These are phyloP conservation scores for Zelostemma sp. DNA, from an alignment of 1,140 invertebrate genomes.

Conservation along the genomic window DNA sequence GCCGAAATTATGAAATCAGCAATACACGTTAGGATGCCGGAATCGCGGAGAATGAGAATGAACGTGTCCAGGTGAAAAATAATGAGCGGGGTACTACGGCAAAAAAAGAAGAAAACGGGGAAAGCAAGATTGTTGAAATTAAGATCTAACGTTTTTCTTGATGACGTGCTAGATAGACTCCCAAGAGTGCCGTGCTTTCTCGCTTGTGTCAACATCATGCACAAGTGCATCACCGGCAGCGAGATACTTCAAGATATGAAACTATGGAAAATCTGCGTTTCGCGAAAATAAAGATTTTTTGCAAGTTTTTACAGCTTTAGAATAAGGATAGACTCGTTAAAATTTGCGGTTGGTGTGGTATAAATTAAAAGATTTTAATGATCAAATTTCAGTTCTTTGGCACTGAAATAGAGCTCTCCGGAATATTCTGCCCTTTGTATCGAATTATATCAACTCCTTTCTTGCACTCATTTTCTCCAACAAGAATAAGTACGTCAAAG, in stretches of 20 bases:
- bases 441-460: too few relatives aligned
- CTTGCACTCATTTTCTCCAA: too few relatives aligned
- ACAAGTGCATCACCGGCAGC: slow-evolving; percentile 19
- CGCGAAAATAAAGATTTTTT: too few relatives aligned
- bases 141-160: slow-evolving; percentile 33
- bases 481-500: too few relatives aligned
- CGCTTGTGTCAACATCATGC: slow-evolving; percentile 26
- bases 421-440: too few relatives aligned
- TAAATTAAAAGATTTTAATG: slow-evolving; percentile 23
- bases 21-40: slow-evolving; percentile 57
- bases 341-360: slow-evolving; percentile 12
- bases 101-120: slow-evolving; percentile 16
- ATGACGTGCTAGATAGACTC: slow-evolving; percentile 51
- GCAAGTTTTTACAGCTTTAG: too few relatives aligned
- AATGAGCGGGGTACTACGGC: not conserved
- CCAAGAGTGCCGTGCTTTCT: slow-evolving; percentile 50
- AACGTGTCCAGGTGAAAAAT: slow-evolving; percentile 8
- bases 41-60: slow-evolving; percentile 24
- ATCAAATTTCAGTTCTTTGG: too few relatives aligned
- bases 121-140: slow-evolving; percentile 39
- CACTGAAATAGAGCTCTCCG: too few relatives aligned
- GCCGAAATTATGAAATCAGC: slow-evolving; percentile 69
- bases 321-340: too few relatives aligned
- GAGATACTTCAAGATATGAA: slow-evolving; percentile 20
- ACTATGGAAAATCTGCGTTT: not conserved